Conservation (phyloP, 2,113 vertebrate species). For the Cottus gobio region DNA sequence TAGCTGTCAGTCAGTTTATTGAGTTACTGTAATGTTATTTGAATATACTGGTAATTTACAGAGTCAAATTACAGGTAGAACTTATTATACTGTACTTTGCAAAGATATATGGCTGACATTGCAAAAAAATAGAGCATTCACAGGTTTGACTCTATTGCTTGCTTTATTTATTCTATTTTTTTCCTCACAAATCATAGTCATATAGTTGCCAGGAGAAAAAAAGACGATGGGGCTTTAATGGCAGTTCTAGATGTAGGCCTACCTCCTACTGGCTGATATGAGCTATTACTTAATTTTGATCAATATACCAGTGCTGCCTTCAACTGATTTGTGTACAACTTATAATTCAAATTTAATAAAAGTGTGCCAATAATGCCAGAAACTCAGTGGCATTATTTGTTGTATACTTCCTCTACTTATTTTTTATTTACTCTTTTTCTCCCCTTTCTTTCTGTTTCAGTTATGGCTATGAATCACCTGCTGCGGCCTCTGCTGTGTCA, state of each 20-base stretch:
- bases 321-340: not conserved
- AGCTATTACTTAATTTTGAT: conserved; percentile 60
- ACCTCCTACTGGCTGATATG: conserved; percentile 75
- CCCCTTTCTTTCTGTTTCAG: conserved; percentile 30
- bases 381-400: not conserved
- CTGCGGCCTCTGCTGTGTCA: conserved; percentile 76
- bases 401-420: not conserved
- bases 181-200: not conserved
- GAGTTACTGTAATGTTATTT: not conserved
- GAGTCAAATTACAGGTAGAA: not conserved
- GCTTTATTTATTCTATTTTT: not conserved
- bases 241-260: conserved; percentile 53
- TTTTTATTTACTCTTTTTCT: not conserved
- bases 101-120: not conserved
- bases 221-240: not conserved
- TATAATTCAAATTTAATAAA: not conserved
- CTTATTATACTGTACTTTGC: not conserved
- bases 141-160: not conserved
- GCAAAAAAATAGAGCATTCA: not conserved
- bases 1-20: not conserved
- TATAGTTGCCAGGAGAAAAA: not conserved
- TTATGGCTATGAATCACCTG: conserved; percentile 80
- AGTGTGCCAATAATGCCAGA: too few relatives aligned
- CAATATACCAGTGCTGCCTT: not conserved
- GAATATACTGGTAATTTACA: not conserved